Conservation (phyloP, 2,113 vertebrate genomes). For the Clarias macrocephalus region DNA sequence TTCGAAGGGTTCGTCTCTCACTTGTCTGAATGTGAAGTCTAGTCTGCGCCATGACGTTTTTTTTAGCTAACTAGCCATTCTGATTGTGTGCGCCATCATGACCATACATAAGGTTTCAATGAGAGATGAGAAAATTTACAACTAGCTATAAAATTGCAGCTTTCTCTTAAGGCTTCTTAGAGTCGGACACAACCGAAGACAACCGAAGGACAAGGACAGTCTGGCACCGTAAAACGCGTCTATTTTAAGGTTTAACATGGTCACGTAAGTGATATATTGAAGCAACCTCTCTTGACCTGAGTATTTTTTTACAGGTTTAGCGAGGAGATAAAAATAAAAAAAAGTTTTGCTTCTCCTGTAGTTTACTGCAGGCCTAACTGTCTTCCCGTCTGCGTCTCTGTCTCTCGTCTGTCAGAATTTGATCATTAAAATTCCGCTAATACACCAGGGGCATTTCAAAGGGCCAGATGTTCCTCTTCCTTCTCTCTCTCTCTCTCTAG, state of each 20-base stretch:
- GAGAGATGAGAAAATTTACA: neutral
- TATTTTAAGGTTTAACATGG: neutral
- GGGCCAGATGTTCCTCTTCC: conserved; percentile 34
- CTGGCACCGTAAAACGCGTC: neutral
- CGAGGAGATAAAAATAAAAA: neutral
- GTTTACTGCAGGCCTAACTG: neutral
- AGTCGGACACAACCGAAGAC: neutral
- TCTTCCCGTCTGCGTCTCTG: neutral
- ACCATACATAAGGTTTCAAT: neutral
- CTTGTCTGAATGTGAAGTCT: neutral
- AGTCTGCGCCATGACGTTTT: neutral
- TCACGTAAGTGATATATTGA: neutral
- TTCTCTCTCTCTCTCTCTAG: neutral
- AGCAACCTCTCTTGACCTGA: neutral
- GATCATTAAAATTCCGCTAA: conserved; percentile 32
- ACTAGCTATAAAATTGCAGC: neutral
- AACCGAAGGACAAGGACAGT: neutral
- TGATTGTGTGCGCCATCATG: neutral
- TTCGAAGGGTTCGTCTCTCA: neutral
- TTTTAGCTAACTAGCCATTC: neutral
- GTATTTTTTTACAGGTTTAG: neutral
- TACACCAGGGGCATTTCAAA: conserved; percentile 32
- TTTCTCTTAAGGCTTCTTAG: neutral
- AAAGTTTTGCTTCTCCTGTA: conserved; percentile 7
- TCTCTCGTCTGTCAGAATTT: conserved; percentile 16